Percentiles rank a stretch among this genome's conserved stretches.
Evolutionary conservation across 2,888 invertebrate genomes (phyloP).

Genomic region (Andrena flavipes): DNA sequence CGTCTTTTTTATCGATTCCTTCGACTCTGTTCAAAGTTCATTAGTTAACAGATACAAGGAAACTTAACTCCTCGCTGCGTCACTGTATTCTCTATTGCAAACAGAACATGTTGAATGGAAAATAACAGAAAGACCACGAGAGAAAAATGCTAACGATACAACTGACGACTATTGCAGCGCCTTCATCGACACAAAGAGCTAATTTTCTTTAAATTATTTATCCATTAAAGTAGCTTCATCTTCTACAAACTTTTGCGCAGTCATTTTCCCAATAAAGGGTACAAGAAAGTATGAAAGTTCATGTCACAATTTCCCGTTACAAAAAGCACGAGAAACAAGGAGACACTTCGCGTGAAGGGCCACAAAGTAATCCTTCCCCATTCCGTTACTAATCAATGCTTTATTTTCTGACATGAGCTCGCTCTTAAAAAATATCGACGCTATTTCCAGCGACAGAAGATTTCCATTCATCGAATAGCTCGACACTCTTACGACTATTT

Average conservation of each 20-base stretch:
- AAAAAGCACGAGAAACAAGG: not conserved
- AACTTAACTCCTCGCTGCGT: not conserved
- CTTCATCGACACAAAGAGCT: too few species aligned
- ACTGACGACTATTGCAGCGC: too few species aligned
- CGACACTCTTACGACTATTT: conserved; percentile 20
- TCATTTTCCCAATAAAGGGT: too few species aligned
- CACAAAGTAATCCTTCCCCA: not conserved
- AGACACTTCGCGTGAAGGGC: not conserved
- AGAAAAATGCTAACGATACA: too few species aligned
- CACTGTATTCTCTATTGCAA: not conserved
- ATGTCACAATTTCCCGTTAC: not conserved
- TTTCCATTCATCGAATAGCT: conserved; percentile 10
- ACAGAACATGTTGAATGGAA: too few species aligned
- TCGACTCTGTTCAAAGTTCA: not conserved
- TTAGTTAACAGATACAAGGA: not conserved
- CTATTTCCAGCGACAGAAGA: conserved; percentile 32
- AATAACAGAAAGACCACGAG: too few species aligned
- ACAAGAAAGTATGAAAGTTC: not conserved
- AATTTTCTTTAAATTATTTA: too few species aligned
- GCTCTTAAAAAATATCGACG: conserved; percentile 41
- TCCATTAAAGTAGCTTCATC: too few species aligned
- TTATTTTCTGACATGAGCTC: conserved; percentile 30
- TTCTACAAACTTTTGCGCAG: too few species aligned
- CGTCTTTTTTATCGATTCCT: not conserved
- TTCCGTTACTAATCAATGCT: conserved; percentile 17